These are phyloP conservation scores for Euthynnus affinis DNA, from an alignment of 2,797 vertebrate species.

Conservation along the genomic window DNA sequence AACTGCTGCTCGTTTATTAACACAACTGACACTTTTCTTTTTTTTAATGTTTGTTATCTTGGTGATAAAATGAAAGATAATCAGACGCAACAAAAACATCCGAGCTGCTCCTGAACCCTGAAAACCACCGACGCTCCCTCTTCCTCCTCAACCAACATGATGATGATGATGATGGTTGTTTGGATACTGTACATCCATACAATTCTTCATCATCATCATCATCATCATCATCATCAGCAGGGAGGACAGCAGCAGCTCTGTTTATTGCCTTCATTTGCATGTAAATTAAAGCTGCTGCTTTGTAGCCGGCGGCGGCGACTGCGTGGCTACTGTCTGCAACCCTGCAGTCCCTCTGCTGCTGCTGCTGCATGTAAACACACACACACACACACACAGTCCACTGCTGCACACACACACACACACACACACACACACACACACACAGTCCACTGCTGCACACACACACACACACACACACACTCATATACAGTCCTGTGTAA, in stretches of 20 bases:
- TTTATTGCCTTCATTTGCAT: conserved; percentile 78
- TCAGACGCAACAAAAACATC: too few relatives aligned
- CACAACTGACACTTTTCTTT: too few relatives aligned
- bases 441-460: too few relatives aligned
- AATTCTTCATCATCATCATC: neutral
- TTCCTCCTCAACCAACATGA: too few relatives aligned
- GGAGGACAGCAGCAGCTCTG: conserved; percentile 44
- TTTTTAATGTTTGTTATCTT: too few relatives aligned
- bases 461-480: conserved; percentile 26
- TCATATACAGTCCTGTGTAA: conserved; percentile 33
- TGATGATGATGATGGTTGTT: too few relatives aligned
- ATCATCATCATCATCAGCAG: conserved; percentile 7
- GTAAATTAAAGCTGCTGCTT: conserved; percentile 70
- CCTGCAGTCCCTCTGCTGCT: conserved; percentile 22
- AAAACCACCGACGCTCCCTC: too few relatives aligned
- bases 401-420: conserved; percentile 17
- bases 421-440: conserved; percentile 26
- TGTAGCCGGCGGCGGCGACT: conserved; percentile 37
- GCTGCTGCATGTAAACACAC: neutral
- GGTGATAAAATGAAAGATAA: too few relatives aligned
- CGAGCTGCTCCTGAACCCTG: too few relatives aligned
- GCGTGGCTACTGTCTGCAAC: conserved; percentile 36
- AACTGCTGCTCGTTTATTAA: too few relatives aligned
- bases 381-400: conserved; percentile 17
- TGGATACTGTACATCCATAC: conserved; percentile 19